These are phyloP conservation scores for Lutjanus erythropterus DNA, from an alignment of 2,113 vertebrate species.

Conservation along the genomic window DNA sequence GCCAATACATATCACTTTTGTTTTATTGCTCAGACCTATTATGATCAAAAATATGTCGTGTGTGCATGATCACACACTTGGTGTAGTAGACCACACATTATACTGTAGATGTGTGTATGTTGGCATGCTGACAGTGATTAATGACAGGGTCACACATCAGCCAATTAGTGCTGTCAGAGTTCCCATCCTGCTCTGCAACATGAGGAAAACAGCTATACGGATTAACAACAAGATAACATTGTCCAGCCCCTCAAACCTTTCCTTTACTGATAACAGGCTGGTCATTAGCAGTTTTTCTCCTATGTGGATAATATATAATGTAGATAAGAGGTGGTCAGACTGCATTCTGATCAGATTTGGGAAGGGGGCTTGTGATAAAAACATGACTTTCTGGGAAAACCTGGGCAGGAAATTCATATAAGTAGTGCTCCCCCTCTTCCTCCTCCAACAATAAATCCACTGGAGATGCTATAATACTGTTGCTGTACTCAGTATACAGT, in stretches of 20 bases:
- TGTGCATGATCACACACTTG: neutral
- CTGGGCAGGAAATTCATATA: slow-evolving; percentile 11
- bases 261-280: slow-evolving; percentile 56
- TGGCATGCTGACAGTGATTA: slow-evolving; percentile 13
- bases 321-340: slow-evolving; percentile 27
- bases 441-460: neutral
- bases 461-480: slow-evolving; percentile 33
- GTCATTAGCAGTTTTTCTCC: slow-evolving; percentile 32
- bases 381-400: slow-evolving; percentile 21
- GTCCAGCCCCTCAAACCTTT: slow-evolving; percentile 57
- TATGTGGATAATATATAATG: slow-evolving; percentile 24
- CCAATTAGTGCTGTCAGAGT: slow-evolving; percentile 56
- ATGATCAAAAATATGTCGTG: neutral
- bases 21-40: too few species aligned
- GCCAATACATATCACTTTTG: too few species aligned
- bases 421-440: slow-evolving; percentile 9
- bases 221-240: slow-evolving; percentile 79
- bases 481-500: slow-evolving; percentile 39
- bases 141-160: neutral
- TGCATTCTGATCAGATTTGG: slow-evolving; percentile 18
- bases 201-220: slow-evolving; percentile 40
- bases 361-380: neutral
- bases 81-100: neutral
- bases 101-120: slow-evolving; percentile 6
- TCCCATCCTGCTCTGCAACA: slow-evolving; percentile 42